Evolutionary conservation across 1,140 invertebrate species (phyloP), one percentile per base, ranked within the genome.

Genomic region (Drosophila dunni): DNA sequence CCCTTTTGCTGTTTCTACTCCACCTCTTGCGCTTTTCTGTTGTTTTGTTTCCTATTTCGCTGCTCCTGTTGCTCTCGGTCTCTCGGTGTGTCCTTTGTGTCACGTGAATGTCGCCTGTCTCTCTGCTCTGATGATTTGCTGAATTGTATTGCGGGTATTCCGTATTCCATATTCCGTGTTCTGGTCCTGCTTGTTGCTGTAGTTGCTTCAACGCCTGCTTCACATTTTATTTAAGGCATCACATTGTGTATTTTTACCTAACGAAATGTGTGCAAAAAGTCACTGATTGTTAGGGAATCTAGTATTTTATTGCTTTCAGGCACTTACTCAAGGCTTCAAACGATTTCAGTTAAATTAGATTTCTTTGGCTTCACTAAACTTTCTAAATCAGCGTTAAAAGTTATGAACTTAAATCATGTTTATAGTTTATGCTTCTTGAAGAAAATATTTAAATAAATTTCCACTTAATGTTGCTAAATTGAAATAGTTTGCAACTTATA

Each of bases 221-320:
- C 57, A 79, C 4, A 67, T 75, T 75, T 86, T 86, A 81, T 75
- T 81, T 81, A 75, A 72, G 81, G 78, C 61, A 71, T 53, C 54
- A 76, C 67, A 66, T 58, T 58, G 70, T 51, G 48, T 83, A 83
- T 76, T 44, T 64, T 65, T n/a, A 78, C 36, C 66, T 46, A 24
- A 51, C 36, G 62, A 67, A 50, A 63, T 36, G 50, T 29, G 48
- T 56, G 33, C 54, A 81, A 65, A 78, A 71, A 42, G n/a, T 13
- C 40, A 7, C 11, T 13, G 1, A 13, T 10, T 13, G 40, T 7
- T 13, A 42, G n/a, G 0, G 40, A 42, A n/a, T n/a, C 5, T 10
- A 5, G n/a, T n/a, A n/a, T 42, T 13, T 42, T n/a, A 42, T 42
- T 10, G 11, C n/a, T n/a, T 42, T 13, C 5, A 42, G 13, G 6